Base-by-base conservation (phyloP, 2,113 vertebrate genomes). In the Gadus chalcogrammus region DNA sequence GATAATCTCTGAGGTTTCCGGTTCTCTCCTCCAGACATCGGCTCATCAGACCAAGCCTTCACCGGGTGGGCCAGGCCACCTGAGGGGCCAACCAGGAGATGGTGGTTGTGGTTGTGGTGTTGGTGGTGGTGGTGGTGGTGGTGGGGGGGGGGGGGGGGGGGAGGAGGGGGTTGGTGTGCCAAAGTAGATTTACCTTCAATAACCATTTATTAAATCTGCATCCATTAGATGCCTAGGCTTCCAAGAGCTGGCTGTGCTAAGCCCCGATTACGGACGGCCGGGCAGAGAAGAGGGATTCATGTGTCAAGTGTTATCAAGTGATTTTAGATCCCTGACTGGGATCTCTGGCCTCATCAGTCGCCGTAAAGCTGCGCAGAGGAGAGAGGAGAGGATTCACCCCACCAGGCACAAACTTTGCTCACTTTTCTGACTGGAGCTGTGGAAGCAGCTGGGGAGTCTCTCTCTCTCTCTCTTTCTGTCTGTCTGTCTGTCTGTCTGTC, bases 151-250 rank as follows among this genome's bases (percentile, higher is more conserved):
- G 38, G 5, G 38, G 38, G 38, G 38, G 38, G 5, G 38, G 42
- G 42, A 1, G 42, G 42, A 1, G 42, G 42, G 8, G 42, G 42
- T 88, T 91, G 87, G 87, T 91, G 90, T 88, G 86, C 87, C 86
- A 95, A 94, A 97, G 94, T 94, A 94, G 96, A 97, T 98, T 97
- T 96, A 93, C 93, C 92, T 95, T 93, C 95, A 96, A 95, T 99
- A 93, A 91, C 94, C 94, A 98, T 99, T 97, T 98, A 95, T 94
- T 95, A 98, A 99, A 97, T 96, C 94, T 94, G 94, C 88, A 89
- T 93, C 93, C 94, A 95, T 95, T 94, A 92, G 94, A 94, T 93
- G 91, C 82, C 84, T 87, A 87, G 78, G 89, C 92, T 93, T 91
- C 90, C 90, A 93, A 90, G 91, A 93, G 91, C 91, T 69, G 82